These are phyloP conservation scores for Syngnathus rostellatus DNA, from an alignment of 2,797 vertebrate species.

Conservation along the genomic window DNA sequence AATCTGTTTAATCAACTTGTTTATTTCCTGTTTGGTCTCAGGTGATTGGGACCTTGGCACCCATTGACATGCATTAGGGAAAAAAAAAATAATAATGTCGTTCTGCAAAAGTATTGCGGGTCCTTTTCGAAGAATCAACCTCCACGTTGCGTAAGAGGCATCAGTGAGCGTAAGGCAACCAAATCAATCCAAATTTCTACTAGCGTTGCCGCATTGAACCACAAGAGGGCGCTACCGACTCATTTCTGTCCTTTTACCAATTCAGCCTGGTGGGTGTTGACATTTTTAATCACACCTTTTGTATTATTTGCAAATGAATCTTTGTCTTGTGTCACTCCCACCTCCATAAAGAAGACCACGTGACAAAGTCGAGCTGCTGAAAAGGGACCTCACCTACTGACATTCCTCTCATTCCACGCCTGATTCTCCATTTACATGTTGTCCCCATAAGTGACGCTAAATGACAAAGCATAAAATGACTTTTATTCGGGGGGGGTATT, in stretches of 20 bases:
- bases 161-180: background rate
- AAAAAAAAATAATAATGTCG: too few species aligned
- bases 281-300: background rate
- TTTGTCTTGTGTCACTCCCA: background rate
- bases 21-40: too few species aligned
- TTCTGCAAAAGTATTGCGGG: too few species aligned
- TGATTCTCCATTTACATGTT: constrained; percentile 12
- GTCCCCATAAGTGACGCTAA: background rate
- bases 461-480: background rate
- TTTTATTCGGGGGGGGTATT: background rate
- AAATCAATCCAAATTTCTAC: too few species aligned
- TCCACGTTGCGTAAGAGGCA: background rate
- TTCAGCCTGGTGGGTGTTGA: background rate
- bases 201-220: background rate
- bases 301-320: background rate
- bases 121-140: background rate
- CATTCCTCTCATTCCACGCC: constrained; percentile 26
- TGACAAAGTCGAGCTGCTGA: background rate
- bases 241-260: background rate
- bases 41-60: too few species aligned
- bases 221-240: background rate
- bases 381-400: constrained; percentile 1
- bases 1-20: too few species aligned
- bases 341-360: background rate
- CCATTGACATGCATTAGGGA: too few species aligned